Conservation (phyloP, 64 coral and sea anemone species). For the Catalaphyllia jardinei region DNA sequence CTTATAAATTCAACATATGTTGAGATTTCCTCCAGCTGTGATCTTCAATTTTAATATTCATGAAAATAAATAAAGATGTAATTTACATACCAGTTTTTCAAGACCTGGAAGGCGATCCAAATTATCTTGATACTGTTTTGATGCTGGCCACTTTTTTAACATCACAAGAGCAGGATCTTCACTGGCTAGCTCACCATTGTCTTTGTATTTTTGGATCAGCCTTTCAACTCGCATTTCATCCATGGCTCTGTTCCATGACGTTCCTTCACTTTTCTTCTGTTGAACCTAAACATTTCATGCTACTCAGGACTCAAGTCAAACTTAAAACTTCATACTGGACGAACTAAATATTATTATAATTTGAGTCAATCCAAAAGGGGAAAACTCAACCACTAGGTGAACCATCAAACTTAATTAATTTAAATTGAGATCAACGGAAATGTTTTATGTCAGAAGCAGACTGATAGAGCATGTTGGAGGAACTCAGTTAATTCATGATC, state of each 20-base stretch:
- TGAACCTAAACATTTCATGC: slow-evolving; percentile 31
- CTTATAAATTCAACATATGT: not conserved
- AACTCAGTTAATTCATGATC: too few species aligned
- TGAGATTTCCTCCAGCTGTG: not conserved
- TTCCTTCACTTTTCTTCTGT: slow-evolving; percentile 30
- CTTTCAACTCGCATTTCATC: slow-evolving; percentile 69
- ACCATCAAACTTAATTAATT: too few species aligned
- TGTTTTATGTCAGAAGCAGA: too few species aligned
- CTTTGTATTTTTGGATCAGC: slow-evolving; percentile 77
- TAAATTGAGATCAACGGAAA: too few species aligned
- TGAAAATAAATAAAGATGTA: not conserved
- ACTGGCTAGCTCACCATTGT: slow-evolving; percentile 33
- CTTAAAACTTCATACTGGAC: too few species aligned
- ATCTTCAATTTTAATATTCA: not conserved
- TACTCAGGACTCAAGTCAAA: too few species aligned
- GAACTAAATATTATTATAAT: too few species aligned
- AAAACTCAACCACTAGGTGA: too few species aligned
- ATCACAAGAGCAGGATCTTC: slow-evolving; percentile 72
- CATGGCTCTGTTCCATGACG: slow-evolving; percentile 68
- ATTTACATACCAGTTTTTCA: slow-evolving; percentile 22
- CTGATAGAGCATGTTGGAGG: too few species aligned
- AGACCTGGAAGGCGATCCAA: slow-evolving; percentile 59
- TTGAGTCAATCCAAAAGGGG: too few species aligned
- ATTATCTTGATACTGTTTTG: slow-evolving; percentile 69
- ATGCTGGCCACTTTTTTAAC: slow-evolving; percentile 67